Evolutionary conservation across 2,888 invertebrate genomes (phyloP).

Genomic region (Metacarcinus magister): DNA sequence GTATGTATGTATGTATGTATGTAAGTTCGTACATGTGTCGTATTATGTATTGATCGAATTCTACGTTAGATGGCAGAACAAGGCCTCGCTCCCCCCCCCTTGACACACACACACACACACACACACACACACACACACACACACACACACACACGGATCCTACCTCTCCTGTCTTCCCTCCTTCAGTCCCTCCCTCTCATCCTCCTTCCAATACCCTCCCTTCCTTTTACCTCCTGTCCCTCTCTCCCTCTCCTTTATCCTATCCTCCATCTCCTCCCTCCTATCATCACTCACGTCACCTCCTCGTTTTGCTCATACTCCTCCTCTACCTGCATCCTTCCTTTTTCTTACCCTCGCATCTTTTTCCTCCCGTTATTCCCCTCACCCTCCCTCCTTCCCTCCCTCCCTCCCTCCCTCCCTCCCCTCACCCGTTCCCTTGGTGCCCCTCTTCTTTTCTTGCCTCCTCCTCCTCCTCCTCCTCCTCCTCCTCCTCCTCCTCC

Average conservation of each 20-base stretch:
- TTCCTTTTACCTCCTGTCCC: neutral
- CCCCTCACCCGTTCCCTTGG: neutral
- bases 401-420: neutral
- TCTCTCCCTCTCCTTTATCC: neutral
- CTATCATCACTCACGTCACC: neutral
- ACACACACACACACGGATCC: neutral
- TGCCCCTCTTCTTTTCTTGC: neutral
- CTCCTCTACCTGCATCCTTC: neutral
- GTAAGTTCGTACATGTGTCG: no score
- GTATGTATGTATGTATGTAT: neutral
- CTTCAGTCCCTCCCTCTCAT: no score
- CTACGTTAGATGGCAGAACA: neutral
- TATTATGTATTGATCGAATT: neutral
- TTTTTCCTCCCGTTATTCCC: neutral
- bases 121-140: constrained; percentile 26
- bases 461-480: no score
- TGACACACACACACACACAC: constrained; percentile 1
- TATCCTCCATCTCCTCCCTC: neutral
- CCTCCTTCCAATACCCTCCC: neutral
- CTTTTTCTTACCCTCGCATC: neutral
- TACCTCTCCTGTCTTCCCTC: neutral
- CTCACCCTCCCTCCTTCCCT: neutral
- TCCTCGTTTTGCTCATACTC: neutral
- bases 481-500: no score
- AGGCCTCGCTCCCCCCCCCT: no score